phyloP scores from a whole-genome alignment of 2,113 vertebrate genomes.

The Apteryx owenii region DNA sequence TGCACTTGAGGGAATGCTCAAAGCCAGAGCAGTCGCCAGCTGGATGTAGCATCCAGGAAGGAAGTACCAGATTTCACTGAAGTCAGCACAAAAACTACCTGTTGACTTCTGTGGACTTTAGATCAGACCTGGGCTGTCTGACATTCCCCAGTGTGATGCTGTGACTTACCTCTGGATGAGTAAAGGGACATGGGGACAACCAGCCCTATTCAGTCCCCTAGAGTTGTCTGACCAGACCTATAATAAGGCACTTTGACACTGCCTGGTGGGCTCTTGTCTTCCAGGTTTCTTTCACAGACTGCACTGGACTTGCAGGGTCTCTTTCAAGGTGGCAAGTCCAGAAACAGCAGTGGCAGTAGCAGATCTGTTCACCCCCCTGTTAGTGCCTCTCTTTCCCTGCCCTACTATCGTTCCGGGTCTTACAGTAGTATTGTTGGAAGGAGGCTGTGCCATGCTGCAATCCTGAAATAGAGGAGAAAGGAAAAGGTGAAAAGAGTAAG shows the following conservation, averaged over 20 bases:
- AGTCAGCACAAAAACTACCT: not conserved
- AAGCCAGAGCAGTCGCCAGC: not conserved
- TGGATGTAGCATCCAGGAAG: not conserved
- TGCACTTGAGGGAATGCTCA: not conserved
- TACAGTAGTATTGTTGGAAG: not conserved
- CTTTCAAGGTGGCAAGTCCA: not conserved
- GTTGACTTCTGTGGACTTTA: not conserved
- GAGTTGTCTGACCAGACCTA: not conserved
- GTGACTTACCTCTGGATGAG: not conserved
- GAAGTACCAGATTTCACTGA: not conserved
- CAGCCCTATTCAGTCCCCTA: not conserved
- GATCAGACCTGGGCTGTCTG: not conserved
- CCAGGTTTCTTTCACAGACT: not conserved
- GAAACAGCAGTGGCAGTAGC: not conserved
- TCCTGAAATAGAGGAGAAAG: not conserved
- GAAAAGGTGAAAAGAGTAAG: not conserved
- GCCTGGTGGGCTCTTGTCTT: not conserved
- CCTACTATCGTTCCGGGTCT: accelerated
- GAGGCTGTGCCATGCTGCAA: not conserved
- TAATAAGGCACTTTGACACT: not conserved
- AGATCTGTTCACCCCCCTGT: not conserved
- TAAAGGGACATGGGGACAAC: not conserved
- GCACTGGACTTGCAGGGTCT: not conserved
- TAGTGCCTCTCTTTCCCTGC: not conserved
- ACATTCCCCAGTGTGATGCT: not conserved